Evolutionary conservation across 2,797 vertebrate genomes (phyloP), one percentile per base, ranked within the genome.

Genomic region (Poeciliopsis infans): DNA sequence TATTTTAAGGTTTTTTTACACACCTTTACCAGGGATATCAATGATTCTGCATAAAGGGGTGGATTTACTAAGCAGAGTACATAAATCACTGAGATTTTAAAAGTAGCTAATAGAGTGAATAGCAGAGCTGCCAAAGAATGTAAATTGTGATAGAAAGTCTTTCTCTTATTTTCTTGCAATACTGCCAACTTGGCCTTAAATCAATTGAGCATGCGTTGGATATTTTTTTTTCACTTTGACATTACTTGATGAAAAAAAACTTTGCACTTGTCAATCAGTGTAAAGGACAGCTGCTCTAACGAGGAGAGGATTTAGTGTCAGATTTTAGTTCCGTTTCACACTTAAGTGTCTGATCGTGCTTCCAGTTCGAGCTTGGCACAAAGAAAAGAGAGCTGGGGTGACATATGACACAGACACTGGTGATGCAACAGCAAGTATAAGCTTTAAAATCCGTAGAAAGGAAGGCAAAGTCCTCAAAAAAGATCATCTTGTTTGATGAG

Each of bases 401-500:
- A 76, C 36, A 39, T 55, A 77, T 45, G 82, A 78, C 31, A 25
- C 49, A 64, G 80, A 36, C 72, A 61, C 61, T 25, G 72, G 10
- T 53, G 43, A 76, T 4, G 64, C 55, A 73, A 64, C 51, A 49
- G 73, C 31, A 78, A 76, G 46, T 61, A 73, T 25, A 25, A 64
- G 70, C 51, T 55, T 75, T 72, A 72, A 12, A 74, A 69, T 4
- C 13, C 33, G 11, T 59, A 69, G 55, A 46, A 46, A 72, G n/a
- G 41, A 76, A 71, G 75, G 31, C 68, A 51, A 28, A 68, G 13
- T 45, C 68, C n/a, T 49, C 12, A 16, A 28, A 36, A 61, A 51
- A 10, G 78, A 79, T 75, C 51, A 80, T 87, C 73, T 51, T 41
- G 71, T 78, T 69, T 79, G 81, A 83, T 86, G 72, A 80, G 41